These are phyloP conservation scores for Darevskia nairensis DNA, from an alignment of 2,797 vertebrate genomes.

Conservation along the genomic window DNA sequence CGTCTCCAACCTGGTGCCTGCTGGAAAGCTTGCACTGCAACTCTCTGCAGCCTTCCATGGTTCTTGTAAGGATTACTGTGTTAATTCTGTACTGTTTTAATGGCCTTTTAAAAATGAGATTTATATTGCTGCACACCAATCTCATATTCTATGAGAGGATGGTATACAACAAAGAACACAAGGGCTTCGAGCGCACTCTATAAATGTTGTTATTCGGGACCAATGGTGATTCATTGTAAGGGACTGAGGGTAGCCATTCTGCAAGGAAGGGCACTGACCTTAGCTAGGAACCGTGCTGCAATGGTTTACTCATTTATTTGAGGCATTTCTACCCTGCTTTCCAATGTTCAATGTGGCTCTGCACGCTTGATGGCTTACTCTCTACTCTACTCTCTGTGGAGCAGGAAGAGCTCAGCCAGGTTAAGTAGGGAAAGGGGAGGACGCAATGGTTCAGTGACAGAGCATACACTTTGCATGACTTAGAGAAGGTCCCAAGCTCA, in stretches of 20 bases:
- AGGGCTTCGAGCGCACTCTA: neutral
- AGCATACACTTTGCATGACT: neutral
- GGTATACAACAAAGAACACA: too few relatives aligned
- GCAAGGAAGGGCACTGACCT: neutral
- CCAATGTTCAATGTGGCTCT: neutral
- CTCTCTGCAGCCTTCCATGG: too few relatives aligned
- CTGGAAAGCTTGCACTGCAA: too few relatives aligned
- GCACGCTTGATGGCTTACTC: neutral
- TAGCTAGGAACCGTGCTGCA: neutral
- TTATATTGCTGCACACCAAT: too few relatives aligned
- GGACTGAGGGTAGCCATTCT: neutral
- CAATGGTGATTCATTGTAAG: neutral
- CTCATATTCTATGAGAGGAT: too few relatives aligned
- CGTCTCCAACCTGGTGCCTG: too few relatives aligned
- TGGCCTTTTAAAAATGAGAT: too few relatives aligned
- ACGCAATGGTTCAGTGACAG: neutral
- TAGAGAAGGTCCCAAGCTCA: neutral
- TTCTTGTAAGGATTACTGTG: neutral
- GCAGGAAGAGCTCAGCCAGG: neutral
- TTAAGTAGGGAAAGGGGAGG: neutral
- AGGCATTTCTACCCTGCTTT: neutral
- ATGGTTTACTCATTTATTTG: neutral
- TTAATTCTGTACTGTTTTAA: too few relatives aligned
- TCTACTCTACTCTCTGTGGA: neutral
- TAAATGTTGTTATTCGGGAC: neutral